Base-by-base conservation (phyloP, 2,888 invertebrate genomes). In the Uropetala carovei region DNA sequence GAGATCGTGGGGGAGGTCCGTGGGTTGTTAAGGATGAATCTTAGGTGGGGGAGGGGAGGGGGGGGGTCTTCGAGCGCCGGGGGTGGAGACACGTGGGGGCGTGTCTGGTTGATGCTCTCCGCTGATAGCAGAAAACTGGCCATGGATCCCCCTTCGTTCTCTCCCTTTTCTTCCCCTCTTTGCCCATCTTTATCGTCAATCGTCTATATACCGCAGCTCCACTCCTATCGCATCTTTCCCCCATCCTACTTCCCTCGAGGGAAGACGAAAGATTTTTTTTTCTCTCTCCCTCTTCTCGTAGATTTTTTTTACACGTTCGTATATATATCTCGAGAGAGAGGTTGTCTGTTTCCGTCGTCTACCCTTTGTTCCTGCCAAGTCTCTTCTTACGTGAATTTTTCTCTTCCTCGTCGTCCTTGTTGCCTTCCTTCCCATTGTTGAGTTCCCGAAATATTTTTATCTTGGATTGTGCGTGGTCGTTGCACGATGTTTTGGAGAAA, bases 51-150 rank as follows among this genome's bases (percentile, higher is more conserved):
- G 18, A 18, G 56, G 83, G n/a, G n/a, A 10, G 16, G 10, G 43
- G 64, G 11, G n/a, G 89, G 43, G 68, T 64, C 27, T 22, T 22
- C 3, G 43, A 27, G 43, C 43, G 22, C 75, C 27, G 75, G 75
- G 75, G 75, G 27, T 75, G 75, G 75, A 75, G 27, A 75, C 22
- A 75, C 75, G 75, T 75, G 86, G 86, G 89, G 89, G 89, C 89
- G 89, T 89, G 89, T 68, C 89, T 89, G 68, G 59, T 59, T 56
- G 89, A 89, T 89, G 89, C 43, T 89, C 43, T 43, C 30, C 30
- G 60, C 64, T 60, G 89, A 89, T 89, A 89, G 58, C 86, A 86
- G 27, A 60, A 86, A 86, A 89, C 89, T 89, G 89, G 89, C 89
- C 43, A 43, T 68, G 89, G 89, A 89, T 89, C 89, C 64, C n/a